Evolutionary conservation across 2,888 invertebrate species (phyloP).

Genomic region (Melinaea marsaeus): DNA sequence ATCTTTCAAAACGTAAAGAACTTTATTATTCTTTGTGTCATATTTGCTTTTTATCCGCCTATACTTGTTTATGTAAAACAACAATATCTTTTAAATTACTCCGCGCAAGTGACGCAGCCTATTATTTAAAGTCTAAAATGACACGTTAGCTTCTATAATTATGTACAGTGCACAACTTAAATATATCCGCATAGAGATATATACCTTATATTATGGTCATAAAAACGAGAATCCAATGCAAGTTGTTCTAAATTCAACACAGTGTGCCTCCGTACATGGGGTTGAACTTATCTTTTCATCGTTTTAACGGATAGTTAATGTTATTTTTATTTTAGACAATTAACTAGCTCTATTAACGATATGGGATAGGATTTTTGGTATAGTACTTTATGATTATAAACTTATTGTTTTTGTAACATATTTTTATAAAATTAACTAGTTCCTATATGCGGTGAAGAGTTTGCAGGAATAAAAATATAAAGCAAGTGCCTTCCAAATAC

Average conservation of each 20-base stretch:
- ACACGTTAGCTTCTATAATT: constrained; percentile 61
- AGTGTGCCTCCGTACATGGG: constrained; percentile 31
- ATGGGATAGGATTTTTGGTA: constrained; percentile 14
- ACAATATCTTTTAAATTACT: constrained; percentile 33
- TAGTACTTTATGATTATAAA: neutral
- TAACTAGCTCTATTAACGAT: constrained; percentile 25
- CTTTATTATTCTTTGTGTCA: too few species aligned
- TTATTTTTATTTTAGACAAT: constrained; percentile 28
- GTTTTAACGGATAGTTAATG: constrained; percentile 40
- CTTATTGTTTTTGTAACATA: neutral
- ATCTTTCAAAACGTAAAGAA: too few species aligned
- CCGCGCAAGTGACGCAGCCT: constrained; percentile 47
- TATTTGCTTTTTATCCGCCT: too few species aligned
- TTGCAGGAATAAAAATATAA: neutral
- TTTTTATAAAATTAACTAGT: too few species aligned
- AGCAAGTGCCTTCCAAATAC: constrained; percentile 11
- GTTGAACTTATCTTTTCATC: constrained; percentile 48
- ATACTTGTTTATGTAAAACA: constrained; percentile 10
- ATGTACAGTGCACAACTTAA: constrained; percentile 31
- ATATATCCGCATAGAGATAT: constrained; percentile 1
- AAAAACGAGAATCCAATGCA: neutral
- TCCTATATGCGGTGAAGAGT: too few species aligned
- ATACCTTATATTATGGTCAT: neutral
- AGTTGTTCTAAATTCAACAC: neutral
- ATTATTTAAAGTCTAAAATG: constrained; percentile 63